These are phyloP conservation scores for Neogobius melanostomus DNA, from an alignment of 2,113 vertebrate genomes.

Conservation along the genomic window DNA sequence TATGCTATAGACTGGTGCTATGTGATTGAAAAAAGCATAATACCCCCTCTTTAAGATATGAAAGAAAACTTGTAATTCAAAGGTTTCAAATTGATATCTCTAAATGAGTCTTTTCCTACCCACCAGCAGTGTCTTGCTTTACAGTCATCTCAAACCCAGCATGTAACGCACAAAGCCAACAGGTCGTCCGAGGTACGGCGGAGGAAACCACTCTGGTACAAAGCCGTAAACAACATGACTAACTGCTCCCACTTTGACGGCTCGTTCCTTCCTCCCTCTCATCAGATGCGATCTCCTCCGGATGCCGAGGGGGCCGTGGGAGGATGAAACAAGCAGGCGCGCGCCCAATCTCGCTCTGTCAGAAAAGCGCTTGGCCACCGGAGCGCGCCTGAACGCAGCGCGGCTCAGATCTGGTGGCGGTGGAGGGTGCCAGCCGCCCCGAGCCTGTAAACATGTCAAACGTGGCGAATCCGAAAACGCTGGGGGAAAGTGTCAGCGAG, in stretches of 20 bases:
- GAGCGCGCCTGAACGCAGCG: not conserved
- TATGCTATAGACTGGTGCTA: too few relatives aligned
- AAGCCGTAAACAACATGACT: conserved; percentile 17
- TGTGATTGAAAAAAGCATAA: too few relatives aligned
- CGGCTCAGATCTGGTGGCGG: not conserved
- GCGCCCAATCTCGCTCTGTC: conserved; percentile 6
- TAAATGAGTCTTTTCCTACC: too few relatives aligned
- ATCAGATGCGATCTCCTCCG: conserved; percentile 22
- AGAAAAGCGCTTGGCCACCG: not conserved
- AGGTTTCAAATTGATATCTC: too few relatives aligned
- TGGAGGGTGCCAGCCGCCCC: conserved; percentile 4
- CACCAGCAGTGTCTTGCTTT: too few relatives aligned
- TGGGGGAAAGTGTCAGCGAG: not conserved
- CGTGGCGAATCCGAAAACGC: not conserved
- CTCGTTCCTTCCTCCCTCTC: not conserved
- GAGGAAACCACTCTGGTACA: not conserved
- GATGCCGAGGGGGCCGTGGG: conserved; percentile 16
- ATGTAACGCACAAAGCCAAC: not conserved
- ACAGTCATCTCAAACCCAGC: too few relatives aligned
- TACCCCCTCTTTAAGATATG: too few relatives aligned
- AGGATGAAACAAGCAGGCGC: conserved; percentile 4
- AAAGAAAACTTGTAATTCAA: too few relatives aligned
- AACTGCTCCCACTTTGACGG: not conserved
- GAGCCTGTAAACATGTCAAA: not conserved
- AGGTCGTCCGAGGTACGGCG: not conserved